Conservation (phyloP, 2,113 vertebrate genomes). For the Psilopsiagon aurifrons region DNA sequence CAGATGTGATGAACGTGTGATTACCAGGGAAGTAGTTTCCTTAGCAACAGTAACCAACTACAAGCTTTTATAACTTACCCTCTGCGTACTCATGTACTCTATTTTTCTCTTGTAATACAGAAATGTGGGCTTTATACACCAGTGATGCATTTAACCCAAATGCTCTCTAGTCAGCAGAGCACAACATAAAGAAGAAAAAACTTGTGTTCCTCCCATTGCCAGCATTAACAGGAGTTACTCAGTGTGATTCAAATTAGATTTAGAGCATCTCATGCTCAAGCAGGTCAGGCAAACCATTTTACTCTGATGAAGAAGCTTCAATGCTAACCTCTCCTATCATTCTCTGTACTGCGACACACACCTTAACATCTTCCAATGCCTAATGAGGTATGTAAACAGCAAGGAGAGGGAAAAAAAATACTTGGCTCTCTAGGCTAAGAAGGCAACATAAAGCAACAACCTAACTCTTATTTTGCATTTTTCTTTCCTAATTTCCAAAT, state of each 20-base stretch:
- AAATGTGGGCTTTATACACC: constrained; percentile 35
- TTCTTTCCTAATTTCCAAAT: background rate
- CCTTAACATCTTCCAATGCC: background rate
- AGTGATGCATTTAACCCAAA: constrained; percentile 36
- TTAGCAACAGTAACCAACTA: constrained; percentile 77
- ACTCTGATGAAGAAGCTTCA: background rate
- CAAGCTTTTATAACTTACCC: constrained; percentile 59
- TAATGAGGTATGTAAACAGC: background rate
- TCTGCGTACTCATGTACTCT: constrained; percentile 41
- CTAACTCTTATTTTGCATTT: background rate
- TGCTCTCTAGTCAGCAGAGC: background rate
- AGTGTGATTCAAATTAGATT: background rate
- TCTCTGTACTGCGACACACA: background rate
- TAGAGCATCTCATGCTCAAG: background rate
- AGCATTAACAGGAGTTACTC: background rate
- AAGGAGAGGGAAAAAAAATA: background rate
- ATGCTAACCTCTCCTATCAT: background rate
- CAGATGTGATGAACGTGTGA: constrained; percentile 62
- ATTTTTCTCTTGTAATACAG: constrained; percentile 57
- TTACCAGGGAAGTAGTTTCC: constrained; percentile 74
- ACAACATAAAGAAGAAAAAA: constrained; percentile 11
- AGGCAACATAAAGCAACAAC: background rate
- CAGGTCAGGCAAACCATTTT: background rate
- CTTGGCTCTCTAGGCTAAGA: background rate
- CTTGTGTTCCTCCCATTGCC: background rate